Evolutionary conservation across 2,113 vertebrate species (phyloP), one percentile per base, ranked within the genome.

Genomic region (Chroicocephalus ridibundus): DNA sequence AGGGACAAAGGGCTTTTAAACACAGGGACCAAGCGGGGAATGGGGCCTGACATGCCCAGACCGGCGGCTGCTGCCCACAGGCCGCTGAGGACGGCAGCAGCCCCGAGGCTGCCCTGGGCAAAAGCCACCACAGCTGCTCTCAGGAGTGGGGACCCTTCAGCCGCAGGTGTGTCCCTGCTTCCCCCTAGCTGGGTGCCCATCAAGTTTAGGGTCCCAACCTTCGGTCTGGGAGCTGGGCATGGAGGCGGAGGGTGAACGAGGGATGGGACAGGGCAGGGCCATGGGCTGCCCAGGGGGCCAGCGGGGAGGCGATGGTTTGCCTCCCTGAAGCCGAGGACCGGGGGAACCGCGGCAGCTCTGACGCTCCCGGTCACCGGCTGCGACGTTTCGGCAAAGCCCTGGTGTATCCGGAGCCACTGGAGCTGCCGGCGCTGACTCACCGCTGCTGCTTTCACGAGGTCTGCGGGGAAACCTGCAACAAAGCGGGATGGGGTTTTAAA

Each of bases 341-440:
- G 6, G 15, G 55, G 47, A 25, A 13, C 16, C 0, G 4, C 0
- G 2, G 54, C 61, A 42, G 42, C 62, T 86, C 76, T 36, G 29
- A 44, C 0, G 7, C 10, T 60, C 7, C 38, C 0, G 2, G 38
- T 40, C 51, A 6, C 6, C 17, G 10, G 36, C 26, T 5, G 36
- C 0, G 13, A 32, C 7, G 10, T 57, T 91, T 66, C 6, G 20
- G 90, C 64, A 26, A 34, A 77, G 52, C 29, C 42, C 10, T 13
- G 86, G 71, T 1, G 3, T 3, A 2, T 26, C 10, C 2, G 15
- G 46, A 74, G 44, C 31, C 16, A 1, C 49, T 1, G 25, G 52
- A 27, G 58, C 15, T 2, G 32, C 72, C 0, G 6, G 19, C 1
- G 1, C 60, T 8, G 16, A 97, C 97, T 97, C 94, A 97, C 97